A percentile compares a stretch with the other conserved stretches of the same genome.
These are phyloP conservation scores for Coremacera marginata DNA, from an alignment of 2,888 invertebrate genomes.

Conservation along the genomic window DNA sequence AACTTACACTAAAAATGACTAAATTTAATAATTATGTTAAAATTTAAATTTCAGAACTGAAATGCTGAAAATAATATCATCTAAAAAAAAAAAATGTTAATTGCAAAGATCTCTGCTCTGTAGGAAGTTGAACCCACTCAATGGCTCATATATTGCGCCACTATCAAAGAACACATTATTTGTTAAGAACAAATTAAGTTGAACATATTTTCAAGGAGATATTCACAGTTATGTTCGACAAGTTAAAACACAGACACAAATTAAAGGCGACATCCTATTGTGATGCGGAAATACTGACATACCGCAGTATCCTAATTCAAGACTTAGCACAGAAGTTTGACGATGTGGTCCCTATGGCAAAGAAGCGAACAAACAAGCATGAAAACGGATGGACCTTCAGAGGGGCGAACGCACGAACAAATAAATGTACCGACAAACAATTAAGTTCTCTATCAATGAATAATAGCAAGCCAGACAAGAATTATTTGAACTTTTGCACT, in stretches of 20 bases:
- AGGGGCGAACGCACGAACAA: background rate
- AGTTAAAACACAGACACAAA: background rate
- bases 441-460: background rate
- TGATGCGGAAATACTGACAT: too few relatives aligned
- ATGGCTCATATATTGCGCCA: too few relatives aligned
- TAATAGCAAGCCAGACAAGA: conserved; percentile 2
- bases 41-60: too few relatives aligned
- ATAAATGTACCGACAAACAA: conserved; percentile 6
- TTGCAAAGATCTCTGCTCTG: too few relatives aligned
- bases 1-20: too few relatives aligned
- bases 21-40: too few relatives aligned
- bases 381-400: background rate
- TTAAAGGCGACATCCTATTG: background rate
- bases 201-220: background rate
- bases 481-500: conserved; percentile 1
- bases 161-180: too few relatives aligned
- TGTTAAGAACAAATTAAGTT: background rate
- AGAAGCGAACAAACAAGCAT: background rate
- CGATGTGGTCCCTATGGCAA: background rate
- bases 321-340: background rate
- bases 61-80: background rate
- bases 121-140: too few relatives aligned
- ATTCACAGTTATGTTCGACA: background rate
- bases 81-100: too few relatives aligned
- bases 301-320: too few relatives aligned